Conservation (phyloP, 1,140 invertebrate genomes). For the Drosophila suzukii region DNA sequence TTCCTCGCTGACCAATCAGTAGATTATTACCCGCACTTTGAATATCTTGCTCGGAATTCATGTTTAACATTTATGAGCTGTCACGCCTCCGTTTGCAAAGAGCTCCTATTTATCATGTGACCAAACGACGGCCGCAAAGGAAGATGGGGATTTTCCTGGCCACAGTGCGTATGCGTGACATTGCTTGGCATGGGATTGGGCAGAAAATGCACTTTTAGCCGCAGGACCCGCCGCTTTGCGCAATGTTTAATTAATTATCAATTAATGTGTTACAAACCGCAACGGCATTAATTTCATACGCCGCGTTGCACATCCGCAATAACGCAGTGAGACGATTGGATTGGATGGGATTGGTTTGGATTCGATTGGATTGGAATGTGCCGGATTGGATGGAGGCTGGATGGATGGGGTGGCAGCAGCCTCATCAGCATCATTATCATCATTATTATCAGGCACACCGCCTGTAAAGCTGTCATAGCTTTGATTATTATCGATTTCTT, state of each 20-base stretch:
- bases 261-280: conserved; percentile 81
- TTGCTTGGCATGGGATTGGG: conserved; percentile 13
- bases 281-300: conserved; percentile 77
- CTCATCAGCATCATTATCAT: conserved; percentile 27
- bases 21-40: conserved; percentile 12
- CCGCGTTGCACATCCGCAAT: conserved; percentile 71
- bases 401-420: not conserved
- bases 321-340: conserved; percentile 28
- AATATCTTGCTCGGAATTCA: conserved; percentile 12
- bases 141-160: not conserved
- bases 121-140: not conserved
- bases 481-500: conserved; percentile 74
- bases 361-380: conserved; percentile 4
- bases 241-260: conserved; percentile 82
- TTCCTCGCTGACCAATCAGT: not conserved
- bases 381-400: not conserved
- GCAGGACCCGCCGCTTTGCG: conserved; percentile 64
- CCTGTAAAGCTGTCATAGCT: conserved; percentile 56
- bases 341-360: conserved; percentile 1
- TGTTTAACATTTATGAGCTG: conserved; percentile 56
- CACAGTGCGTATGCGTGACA: conserved; percentile 36
- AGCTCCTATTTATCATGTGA: conserved; percentile 10
- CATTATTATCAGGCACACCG: conserved; percentile 16
- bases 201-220: conserved; percentile 63
- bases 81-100: conserved; percentile 26